Conservation (phyloP, 2,888 invertebrate species). For the Linnaemya vulpina region DNA sequence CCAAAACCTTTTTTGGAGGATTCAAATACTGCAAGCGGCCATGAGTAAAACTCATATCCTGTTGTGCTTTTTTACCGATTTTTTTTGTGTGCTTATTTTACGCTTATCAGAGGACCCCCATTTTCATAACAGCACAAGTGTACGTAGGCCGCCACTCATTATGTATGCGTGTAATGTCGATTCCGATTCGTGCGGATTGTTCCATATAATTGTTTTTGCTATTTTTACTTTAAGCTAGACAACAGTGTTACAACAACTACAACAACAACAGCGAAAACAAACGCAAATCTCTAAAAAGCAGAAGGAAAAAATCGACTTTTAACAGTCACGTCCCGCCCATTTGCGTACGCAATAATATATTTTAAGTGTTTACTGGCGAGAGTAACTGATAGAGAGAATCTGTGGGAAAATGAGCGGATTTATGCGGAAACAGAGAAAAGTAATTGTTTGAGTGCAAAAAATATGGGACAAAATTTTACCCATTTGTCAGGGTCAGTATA, state of each 20-base stretch:
- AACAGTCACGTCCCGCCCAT: slow-evolving; percentile 84
- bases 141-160: slow-evolving; percentile 77
- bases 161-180: slow-evolving; percentile 82
- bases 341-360: slow-evolving; percentile 78
- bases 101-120: slow-evolving; percentile 8
- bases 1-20: slow-evolving; percentile 6
- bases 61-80: slow-evolving; percentile 6
- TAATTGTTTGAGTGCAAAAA: slow-evolving; percentile 28
- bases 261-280: slow-evolving; percentile 40
- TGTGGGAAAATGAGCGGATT: slow-evolving; percentile 24
- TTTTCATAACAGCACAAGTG: slow-evolving; percentile 15
- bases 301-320: slow-evolving; percentile 70
- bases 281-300: slow-evolving; percentile 65
- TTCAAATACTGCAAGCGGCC: background rate
- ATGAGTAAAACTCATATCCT: slow-evolving; percentile 28
- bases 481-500: slow-evolving; percentile 30
- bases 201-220: slow-evolving; percentile 67
- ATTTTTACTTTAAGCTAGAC: slow-evolving; percentile 50
- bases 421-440: slow-evolving; percentile 11
- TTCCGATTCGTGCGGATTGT: slow-evolving; percentile 80
- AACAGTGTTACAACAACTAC: slow-evolving; percentile 47
- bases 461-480: slow-evolving; percentile 53
- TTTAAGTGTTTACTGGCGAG: slow-evolving; percentile 51
- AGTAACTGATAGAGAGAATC: slow-evolving; percentile 50
- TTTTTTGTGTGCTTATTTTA: background rate